Conservation (phyloP, 2,888 invertebrate genomes). For the Saturnia japonica region DNA sequence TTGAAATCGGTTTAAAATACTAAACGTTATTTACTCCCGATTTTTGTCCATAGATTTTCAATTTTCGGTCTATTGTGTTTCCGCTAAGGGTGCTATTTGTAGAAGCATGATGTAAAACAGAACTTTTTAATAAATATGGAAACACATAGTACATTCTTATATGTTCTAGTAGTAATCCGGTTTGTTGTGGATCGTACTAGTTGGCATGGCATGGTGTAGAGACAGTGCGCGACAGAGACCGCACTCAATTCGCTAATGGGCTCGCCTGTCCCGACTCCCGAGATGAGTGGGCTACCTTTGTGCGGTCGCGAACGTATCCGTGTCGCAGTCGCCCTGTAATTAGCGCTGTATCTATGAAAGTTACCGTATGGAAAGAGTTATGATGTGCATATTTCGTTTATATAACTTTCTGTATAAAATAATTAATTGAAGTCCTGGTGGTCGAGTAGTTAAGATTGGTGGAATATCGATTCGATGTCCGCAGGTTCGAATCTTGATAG, state of each 20-base stretch:
- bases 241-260: conserved; percentile 18
- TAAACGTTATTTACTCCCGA: too few relatives aligned
- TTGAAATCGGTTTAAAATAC: too few relatives aligned
- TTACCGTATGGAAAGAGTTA: not conserved
- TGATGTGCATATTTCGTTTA: not conserved
- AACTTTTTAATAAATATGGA: too few relatives aligned
- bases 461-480: too few relatives aligned
- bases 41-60: too few relatives aligned
- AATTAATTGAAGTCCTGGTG: not conserved
- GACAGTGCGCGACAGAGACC: not conserved
- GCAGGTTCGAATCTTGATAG: too few relatives aligned
- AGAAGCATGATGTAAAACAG: too few relatives aligned
- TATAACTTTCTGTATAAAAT: not conserved
- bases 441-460: too few relatives aligned
- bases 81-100: too few relatives aligned
- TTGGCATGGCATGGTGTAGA: not conserved
- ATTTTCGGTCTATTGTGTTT: too few relatives aligned
- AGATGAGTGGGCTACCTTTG: conserved; percentile 9
- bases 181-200: not conserved
- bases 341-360: not conserved
- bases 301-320: not conserved
- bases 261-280: conserved; percentile 9
- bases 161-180: not conserved
- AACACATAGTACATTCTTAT: not conserved
- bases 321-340: conserved; percentile 2